These are phyloP conservation scores for Mesorhabditis sp. DNA, from an alignment of 2,888 invertebrate species.

Conservation along the genomic window DNA sequence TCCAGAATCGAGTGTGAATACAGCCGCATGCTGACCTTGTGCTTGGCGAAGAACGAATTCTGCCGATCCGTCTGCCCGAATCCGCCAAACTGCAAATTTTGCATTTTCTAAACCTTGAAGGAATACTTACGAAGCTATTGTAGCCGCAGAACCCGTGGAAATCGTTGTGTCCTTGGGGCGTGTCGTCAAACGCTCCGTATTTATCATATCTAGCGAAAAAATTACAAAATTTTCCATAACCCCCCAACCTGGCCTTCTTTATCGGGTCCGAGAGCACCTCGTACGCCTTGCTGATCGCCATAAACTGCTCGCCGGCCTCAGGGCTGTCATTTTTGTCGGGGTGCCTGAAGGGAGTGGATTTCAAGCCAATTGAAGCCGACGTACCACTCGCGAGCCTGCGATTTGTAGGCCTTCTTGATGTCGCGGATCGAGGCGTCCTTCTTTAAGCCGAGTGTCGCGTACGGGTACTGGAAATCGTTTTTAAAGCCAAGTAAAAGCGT, in stretches of 20 bases:
- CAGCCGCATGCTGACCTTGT: conserved; percentile 41
- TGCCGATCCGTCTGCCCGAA: conserved; percentile 26
- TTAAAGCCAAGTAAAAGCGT: not conserved
- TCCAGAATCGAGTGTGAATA: conserved; percentile 46
- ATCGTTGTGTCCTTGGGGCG: conserved; percentile 16
- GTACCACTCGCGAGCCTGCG: conserved; percentile 85
- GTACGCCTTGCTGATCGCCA: conserved; percentile 51
- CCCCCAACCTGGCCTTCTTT: conserved; percentile 26
- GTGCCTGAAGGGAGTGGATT: conserved; percentile 37
- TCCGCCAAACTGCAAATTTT: conserved; percentile 17
- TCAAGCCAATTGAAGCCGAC: conserved; percentile 11
- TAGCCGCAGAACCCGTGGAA: conserved; percentile 22
- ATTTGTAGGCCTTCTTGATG: conserved; percentile 82
- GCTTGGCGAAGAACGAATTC: conserved; percentile 40
- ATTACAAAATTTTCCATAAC: not conserved
- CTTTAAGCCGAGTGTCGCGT: conserved; percentile 70
- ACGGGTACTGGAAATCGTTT: conserved; percentile 32
- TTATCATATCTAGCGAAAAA: conserved; percentile 35
- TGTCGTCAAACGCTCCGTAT: conserved; percentile 51
- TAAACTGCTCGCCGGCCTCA: conserved; percentile 46
- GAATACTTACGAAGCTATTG: conserved; percentile 40
- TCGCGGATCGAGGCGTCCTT: conserved; percentile 75
- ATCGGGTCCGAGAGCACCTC: conserved; percentile 44
- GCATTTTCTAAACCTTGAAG: not conserved
- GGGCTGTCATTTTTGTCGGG: conserved; percentile 51